A percentile compares a stretch with the other conserved stretches of the same genome.
Conservation (phyloP, 2,888 invertebrate species). For the Saturnia japonica region DNA sequence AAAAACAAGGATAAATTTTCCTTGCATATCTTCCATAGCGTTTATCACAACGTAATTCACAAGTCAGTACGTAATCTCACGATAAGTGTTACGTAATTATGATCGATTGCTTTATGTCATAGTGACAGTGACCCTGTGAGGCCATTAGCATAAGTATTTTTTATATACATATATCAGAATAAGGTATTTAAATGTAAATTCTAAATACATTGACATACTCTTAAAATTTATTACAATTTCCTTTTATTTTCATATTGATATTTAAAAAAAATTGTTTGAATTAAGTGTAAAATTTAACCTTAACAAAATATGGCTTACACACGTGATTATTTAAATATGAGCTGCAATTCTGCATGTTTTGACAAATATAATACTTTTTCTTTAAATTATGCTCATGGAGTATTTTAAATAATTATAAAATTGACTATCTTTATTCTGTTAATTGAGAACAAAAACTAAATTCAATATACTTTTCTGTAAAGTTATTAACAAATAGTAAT, state of each 20-base stretch:
- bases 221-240: too few species aligned
- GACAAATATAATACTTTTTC: too few species aligned
- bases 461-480: background rate
- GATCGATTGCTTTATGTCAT: slow-evolving; percentile 8
- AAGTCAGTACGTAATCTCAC: background rate
- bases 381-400: too few species aligned
- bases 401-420: too few species aligned
- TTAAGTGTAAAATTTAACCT: too few species aligned
- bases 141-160: background rate
- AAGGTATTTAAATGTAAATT: background rate
- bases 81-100: slow-evolving; percentile 11
- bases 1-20: background rate
- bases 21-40: background rate
- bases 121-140: slow-evolving; percentile 32
- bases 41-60: background rate
- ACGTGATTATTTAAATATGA: too few species aligned
- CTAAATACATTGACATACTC: background rate
- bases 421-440: too few species aligned
- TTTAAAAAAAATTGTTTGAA: too few species aligned
- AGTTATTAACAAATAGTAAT: background rate
- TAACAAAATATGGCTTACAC: too few species aligned
- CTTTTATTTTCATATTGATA: too few species aligned
- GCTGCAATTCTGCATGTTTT: too few species aligned
- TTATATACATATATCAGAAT: background rate
- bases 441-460: too few species aligned